Conservation (phyloP, 2,888 invertebrate genomes). For the Mellilla xanthometata region DNA sequence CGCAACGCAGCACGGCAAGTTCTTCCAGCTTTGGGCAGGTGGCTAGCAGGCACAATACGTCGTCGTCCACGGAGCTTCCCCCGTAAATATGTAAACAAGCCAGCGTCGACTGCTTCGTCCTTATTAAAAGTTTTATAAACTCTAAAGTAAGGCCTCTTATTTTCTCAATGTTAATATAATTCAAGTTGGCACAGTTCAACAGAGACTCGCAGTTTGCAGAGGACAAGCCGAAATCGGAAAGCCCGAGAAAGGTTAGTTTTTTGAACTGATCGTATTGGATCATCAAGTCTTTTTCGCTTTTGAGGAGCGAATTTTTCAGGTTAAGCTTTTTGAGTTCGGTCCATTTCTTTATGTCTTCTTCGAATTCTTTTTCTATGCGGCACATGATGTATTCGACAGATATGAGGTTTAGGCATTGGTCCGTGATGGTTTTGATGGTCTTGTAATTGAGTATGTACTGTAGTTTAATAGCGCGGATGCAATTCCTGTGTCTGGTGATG, state of each 20-base stretch:
- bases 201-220: conserved; percentile 56
- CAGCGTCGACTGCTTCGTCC: conserved; percentile 52
- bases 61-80: conserved; percentile 60
- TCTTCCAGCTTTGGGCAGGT: conserved; percentile 58
- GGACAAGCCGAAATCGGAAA: conserved; percentile 71
- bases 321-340: conserved; percentile 59
- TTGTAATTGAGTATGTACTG: conserved; percentile 66
- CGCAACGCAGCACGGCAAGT: conserved; percentile 67
- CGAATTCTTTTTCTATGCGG: conserved; percentile 57
- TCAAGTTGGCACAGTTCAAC: conserved; percentile 56
- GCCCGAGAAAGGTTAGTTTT: conserved; percentile 51
- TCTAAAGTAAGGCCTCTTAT: conserved; percentile 57
- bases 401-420: conserved; percentile 56
- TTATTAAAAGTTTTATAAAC: conserved; percentile 56
- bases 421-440: conserved; percentile 53
- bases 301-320: conserved; percentile 65
- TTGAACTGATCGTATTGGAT: conserved; percentile 60
- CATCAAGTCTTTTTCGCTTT: conserved; percentile 44
- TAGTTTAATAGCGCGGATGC: conserved; percentile 57
- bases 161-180: conserved; percentile 69
- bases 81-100: conserved; percentile 66
- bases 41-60: conserved; percentile 54
- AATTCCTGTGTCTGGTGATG: conserved; percentile 54
- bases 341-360: conserved; percentile 56
- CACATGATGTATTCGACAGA: conserved; percentile 73